These are phyloP conservation scores for Trachops cirrhosus DNA, from an alignment of 2,797 vertebrate species.

Conservation along the genomic window DNA sequence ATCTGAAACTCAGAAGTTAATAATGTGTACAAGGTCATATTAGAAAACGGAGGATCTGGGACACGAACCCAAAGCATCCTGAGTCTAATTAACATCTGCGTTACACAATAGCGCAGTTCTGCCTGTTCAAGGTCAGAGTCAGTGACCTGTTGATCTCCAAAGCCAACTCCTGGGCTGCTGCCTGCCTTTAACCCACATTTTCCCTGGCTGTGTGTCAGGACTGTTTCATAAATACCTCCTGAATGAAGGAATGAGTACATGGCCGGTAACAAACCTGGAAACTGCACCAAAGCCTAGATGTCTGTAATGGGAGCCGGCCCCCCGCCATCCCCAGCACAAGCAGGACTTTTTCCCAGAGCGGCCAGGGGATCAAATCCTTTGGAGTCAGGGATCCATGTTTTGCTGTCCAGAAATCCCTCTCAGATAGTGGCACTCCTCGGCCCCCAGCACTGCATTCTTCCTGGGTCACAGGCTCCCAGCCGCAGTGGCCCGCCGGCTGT, in stretches of 20 bases:
- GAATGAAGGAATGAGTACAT: background rate
- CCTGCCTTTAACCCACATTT: background rate
- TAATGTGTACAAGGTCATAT: background rate
- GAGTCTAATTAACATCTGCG: background rate
- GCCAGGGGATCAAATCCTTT: background rate
- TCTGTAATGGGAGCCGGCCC: background rate
- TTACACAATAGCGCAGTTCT: background rate
- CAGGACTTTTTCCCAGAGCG: constrained; percentile 5
- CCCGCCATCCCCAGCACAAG: constrained; percentile 1
- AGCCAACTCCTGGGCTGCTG: background rate
- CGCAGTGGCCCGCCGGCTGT: background rate
- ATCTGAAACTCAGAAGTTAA: background rate
- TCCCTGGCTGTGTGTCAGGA: background rate
- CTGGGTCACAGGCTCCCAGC: background rate
- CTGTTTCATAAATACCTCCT: background rate
- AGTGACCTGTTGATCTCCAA: background rate
- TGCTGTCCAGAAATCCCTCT: background rate
- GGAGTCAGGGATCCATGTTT: background rate
- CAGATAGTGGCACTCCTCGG: background rate
- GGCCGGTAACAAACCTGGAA: background rate
- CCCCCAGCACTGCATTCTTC: background rate
- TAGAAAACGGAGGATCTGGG: background rate
- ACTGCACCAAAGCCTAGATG: background rate
- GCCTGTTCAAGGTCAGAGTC: background rate
- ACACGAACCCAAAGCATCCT: background rate